Conservation (phyloP, 2,888 invertebrate genomes). For the Lottia gigantea region DNA sequence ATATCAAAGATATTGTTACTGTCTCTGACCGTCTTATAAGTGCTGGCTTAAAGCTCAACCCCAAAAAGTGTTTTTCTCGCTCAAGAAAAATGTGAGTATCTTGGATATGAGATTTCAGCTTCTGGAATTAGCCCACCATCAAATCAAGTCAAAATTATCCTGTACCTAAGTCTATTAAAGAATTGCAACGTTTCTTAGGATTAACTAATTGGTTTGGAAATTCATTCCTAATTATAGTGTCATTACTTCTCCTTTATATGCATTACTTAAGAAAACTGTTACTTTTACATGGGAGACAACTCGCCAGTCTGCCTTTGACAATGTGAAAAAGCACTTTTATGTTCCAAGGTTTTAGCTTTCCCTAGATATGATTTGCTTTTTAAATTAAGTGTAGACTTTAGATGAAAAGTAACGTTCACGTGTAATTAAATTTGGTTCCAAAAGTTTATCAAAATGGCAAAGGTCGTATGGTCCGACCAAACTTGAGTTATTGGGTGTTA, state of each 20-base stretch:
- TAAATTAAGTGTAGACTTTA: slow-evolving; percentile 17
- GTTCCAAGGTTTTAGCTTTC: slow-evolving; percentile 21
- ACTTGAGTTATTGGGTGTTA: slow-evolving; percentile 19
- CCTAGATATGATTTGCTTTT: slow-evolving; percentile 22
- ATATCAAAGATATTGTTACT: slow-evolving; percentile 23
- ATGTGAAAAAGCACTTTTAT: slow-evolving; percentile 12
- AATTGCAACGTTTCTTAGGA: slow-evolving; percentile 26
- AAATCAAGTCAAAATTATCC: slow-evolving; percentile 14
- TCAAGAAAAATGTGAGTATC: slow-evolving; percentile 17
- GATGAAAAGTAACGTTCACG: too few species aligned
- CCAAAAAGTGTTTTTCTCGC: slow-evolving; percentile 27
- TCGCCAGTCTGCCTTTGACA: slow-evolving; percentile 12
- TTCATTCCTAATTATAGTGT: slow-evolving; percentile 26
- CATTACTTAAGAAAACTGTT: slow-evolving; percentile 15
- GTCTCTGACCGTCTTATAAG: slow-evolving; percentile 19
- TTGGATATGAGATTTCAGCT: slow-evolving; percentile 24
- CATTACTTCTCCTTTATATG: slow-evolving; percentile 17
- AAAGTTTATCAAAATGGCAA: slow-evolving; percentile 5
- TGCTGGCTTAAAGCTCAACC: slow-evolving; percentile 28
- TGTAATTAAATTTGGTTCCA: slow-evolving; percentile 7
- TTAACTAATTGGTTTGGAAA: slow-evolving; percentile 28
- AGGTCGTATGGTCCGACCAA: slow-evolving; percentile 20
- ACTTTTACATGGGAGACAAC: slow-evolving; percentile 18
- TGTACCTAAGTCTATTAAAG: slow-evolving; percentile 19
- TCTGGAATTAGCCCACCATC: slow-evolving; percentile 19